A percentile compares a stretch with the other conserved stretches of the same genome.
These are phyloP conservation scores for Chiroxiphia lanceolata DNA, from an alignment of 2,797 vertebrate genomes.

Conservation along the genomic window DNA sequence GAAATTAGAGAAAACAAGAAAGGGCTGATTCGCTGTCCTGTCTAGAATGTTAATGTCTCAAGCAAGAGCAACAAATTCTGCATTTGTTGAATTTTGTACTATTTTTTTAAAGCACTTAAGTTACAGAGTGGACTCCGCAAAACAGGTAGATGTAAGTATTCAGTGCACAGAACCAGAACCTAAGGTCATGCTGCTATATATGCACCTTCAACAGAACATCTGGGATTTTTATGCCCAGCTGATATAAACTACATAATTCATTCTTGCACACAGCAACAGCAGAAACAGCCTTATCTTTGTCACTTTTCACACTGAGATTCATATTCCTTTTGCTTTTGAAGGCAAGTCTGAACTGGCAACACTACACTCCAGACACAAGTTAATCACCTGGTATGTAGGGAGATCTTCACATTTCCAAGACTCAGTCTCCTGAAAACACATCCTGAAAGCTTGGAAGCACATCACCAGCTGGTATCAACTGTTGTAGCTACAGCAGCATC, in stretches of 20 bases:
- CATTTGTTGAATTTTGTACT: not conserved
- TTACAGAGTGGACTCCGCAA: not conserved
- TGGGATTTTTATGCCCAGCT: not conserved
- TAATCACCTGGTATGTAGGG: not conserved
- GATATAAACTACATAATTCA: not conserved
- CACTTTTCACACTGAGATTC: not conserved
- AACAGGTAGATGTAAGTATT: not conserved
- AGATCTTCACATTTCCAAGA: not conserved
- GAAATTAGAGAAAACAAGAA: not conserved
- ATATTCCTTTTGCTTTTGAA: not conserved
- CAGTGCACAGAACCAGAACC: not conserved
- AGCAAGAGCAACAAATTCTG: not conserved
- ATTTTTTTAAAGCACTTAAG: not conserved
- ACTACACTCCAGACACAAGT: not conserved
- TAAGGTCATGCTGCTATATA: not conserved
- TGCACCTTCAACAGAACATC: not conserved
- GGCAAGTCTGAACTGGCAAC: not conserved
- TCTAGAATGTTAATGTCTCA: not conserved
- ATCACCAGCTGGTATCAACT: not conserved
- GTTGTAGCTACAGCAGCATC: not conserved
- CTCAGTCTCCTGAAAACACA: not conserved
- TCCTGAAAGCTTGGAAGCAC: not conserved
- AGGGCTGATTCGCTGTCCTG: not conserved
- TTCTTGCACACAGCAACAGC: not conserved
- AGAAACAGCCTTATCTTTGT: not conserved